Conservation (phyloP, 2,113 vertebrate genomes). For the Ptilonorhynchus violaceus region DNA sequence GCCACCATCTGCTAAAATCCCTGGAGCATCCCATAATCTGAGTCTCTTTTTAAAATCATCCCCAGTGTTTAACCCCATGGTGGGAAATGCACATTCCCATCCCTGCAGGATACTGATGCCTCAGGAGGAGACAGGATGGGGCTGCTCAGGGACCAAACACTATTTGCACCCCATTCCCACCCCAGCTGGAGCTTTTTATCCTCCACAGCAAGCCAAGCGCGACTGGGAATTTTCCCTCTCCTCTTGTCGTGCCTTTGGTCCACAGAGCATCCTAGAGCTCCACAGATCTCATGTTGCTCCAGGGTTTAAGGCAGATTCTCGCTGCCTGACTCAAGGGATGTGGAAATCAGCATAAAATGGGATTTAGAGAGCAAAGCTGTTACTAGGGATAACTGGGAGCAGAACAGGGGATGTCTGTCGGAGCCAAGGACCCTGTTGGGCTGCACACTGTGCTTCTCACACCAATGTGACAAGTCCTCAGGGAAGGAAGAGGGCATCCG, state of each 20-base stretch:
- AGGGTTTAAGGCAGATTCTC: conserved; percentile 10
- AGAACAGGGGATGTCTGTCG: neutral
- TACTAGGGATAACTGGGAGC: neutral
- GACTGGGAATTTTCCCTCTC: neutral
- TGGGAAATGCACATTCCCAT: rapidly evolving
- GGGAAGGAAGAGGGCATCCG: neutral
- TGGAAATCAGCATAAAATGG: conserved; percentile 32
- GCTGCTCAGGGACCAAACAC: neutral
- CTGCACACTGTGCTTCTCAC: neutral
- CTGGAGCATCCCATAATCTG: neutral
- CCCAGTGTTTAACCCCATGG: rapidly evolving
- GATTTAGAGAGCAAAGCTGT: conserved; percentile 33
- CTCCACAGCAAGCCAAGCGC: neutral
- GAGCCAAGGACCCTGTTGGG: neutral
- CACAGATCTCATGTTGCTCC: neutral
- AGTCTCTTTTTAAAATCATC: neutral
- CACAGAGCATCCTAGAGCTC: neutral
- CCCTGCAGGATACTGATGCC: neutral
- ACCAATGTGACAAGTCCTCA: rapidly evolving
- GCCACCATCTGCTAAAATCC: neutral
- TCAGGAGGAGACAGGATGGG: neutral
- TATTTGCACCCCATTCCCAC: neutral
- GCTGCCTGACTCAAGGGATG: conserved; percentile 9
- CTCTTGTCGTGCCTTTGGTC: neutral
- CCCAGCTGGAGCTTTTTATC: neutral